Base-by-base conservation (phyloP, 2,113 vertebrate species). In the Macrotus californicus region DNA sequence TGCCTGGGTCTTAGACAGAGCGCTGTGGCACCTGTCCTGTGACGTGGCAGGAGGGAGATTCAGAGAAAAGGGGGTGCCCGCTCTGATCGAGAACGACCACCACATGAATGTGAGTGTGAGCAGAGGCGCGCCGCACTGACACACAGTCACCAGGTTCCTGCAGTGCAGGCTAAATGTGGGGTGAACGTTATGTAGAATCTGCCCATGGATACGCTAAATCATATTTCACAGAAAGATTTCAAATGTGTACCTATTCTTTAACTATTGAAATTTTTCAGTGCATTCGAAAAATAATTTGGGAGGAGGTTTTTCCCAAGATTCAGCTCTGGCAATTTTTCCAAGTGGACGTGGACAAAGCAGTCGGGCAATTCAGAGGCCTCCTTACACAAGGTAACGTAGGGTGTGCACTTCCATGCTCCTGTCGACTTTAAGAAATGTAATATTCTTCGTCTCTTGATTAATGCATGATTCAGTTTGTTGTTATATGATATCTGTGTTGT, bases 241-340 rank as follows among this genome's bases (percentile, higher is more conserved):
- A 52, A 22, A 19, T n/a, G 11, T 7, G 41, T 16, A 87, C 15
- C 16, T 79, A 36, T 89, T 89, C 96, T 95, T 88, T 76, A 70
- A 89, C 73, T 54, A 13, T 96, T 96, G 39, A 94, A 82, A 90
- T 96, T 97, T 95, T 96, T 64, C 97, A 99, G 99, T 98, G 97
- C 96, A 97, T 99, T 77, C 98, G 98, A 82, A 98, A 98, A 87
- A 87, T 99, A 69, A 96, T 99, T 76, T 98, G 97, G 98, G 98
- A 98, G 92, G 99, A 99, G 19, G 73, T 99, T 85, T 99, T 97
- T 96, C 98, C 99, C 77, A 98, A 96, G 94, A 79, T 99, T 96
- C 99, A 98, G 54, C 98, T 99, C 15, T 99, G 99, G 99, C 99
- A 99, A 95, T 99, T 99, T 98, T 99, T 98, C 97, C 99, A 99